phyloP scores from a whole-genome alignment of 2,888 invertebrate genomes.

The Cremastinae sp. region DNA sequence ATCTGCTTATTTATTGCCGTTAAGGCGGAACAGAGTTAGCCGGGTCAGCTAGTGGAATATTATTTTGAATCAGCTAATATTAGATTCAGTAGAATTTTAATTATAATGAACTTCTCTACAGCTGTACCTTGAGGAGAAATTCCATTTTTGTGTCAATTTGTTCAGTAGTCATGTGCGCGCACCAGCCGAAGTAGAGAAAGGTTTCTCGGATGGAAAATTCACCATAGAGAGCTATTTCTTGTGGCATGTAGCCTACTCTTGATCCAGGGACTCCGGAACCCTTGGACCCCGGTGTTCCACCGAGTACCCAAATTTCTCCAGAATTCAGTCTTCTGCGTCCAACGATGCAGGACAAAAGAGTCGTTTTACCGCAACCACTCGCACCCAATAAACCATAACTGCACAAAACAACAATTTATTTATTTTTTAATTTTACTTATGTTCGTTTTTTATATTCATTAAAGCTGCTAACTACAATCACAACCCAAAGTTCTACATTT shows the following conservation, averaged over 20 bases:
- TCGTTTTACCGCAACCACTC: conserved; percentile 95
- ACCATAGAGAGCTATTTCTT: conserved; percentile 90
- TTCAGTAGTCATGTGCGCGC: conserved; percentile 87
- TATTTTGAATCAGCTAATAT: too few relatives aligned
- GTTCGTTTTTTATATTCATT: too few relatives aligned
- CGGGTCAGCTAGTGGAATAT: too few relatives aligned
- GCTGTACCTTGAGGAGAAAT: conserved; percentile 84
- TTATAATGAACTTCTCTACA: neutral
- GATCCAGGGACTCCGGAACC: conserved; percentile 87
- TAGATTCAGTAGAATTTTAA: too few relatives aligned
- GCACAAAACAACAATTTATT: neutral
- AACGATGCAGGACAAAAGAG: conserved; percentile 91
- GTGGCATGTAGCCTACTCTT: conserved; percentile 94
- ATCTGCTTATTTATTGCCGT: too few relatives aligned
- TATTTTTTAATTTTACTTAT: neutral
- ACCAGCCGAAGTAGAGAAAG: conserved; percentile 91
- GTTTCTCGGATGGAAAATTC: conserved; percentile 93
- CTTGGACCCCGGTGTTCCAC: conserved; percentile 85
- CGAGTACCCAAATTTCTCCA: conserved; percentile 89
- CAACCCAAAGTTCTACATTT: too few relatives aligned
- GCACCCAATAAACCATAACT: conserved; percentile 95
- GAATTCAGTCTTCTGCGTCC: conserved; percentile 88
- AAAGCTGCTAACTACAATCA: too few relatives aligned
- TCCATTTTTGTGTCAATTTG: conserved; percentile 87
- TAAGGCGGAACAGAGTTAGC: too few relatives aligned